These are phyloP conservation scores for Tautogolabrus adspersus DNA, from an alignment of 2,113 vertebrate genomes.

Conservation along the genomic window DNA sequence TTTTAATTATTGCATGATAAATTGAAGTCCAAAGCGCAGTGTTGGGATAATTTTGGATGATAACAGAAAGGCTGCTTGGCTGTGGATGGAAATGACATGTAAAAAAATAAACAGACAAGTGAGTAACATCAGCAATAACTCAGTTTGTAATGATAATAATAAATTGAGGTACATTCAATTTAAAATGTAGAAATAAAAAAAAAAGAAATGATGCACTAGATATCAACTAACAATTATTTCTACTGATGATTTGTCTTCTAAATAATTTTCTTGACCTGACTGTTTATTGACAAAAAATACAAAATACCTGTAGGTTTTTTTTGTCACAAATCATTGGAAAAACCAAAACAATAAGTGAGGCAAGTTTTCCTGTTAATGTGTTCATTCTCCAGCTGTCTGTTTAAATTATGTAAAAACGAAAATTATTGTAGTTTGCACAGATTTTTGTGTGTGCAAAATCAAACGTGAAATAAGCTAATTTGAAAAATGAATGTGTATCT, in stretches of 20 bases:
- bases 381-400: slow-evolving; percentile 10
- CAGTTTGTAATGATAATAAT: too few species aligned
- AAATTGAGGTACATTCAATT: too few species aligned
- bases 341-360: neutral
- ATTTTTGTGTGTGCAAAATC: slow-evolving; percentile 36
- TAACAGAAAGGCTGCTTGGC: neutral
- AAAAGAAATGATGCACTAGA: too few species aligned
- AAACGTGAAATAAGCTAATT: slow-evolving; percentile 43
- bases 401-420: slow-evolving; percentile 16
- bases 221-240: too few species aligned
- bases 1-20: slow-evolving; percentile 57
- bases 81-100: neutral
- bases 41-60: neutral
- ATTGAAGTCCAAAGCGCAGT: slow-evolving; percentile 8
- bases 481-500: slow-evolving; percentile 45
- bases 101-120: too few species aligned
- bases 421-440: slow-evolving; percentile 14
- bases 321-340: too few species aligned
- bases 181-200: too few species aligned
- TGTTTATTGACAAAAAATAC: too few species aligned
- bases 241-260: too few species aligned
- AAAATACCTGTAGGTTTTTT: too few species aligned
- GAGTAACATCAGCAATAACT: too few species aligned
- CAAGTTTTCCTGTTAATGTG: neutral
- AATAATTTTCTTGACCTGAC: too few species aligned